These are phyloP conservation scores for Hafferia zeledoni DNA, from an alignment of 2,797 vertebrate genomes.

Conservation along the genomic window DNA sequence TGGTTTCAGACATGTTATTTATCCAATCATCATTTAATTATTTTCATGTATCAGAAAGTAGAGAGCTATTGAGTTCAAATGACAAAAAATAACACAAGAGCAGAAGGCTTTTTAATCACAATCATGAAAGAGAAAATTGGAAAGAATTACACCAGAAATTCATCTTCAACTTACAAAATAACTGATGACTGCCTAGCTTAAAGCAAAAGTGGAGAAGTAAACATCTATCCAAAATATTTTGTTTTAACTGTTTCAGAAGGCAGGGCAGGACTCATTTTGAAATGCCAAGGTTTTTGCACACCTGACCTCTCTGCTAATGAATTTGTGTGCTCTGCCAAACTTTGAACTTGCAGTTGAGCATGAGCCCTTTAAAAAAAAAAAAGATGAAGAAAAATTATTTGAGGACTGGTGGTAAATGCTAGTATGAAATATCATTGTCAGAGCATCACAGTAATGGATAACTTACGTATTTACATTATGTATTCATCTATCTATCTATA, in stretches of 20 bases:
- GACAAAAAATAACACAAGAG: constrained; percentile 2
- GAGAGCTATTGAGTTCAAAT: constrained; percentile 9
- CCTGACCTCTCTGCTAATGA: neutral
- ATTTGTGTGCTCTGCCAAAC: neutral
- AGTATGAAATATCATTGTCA: neutral
- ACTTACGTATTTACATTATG: neutral
- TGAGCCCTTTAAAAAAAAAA: neutral
- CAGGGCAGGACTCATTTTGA: neutral
- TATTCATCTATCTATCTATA: neutral
- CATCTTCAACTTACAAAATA: neutral
- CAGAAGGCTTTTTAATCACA: constrained; percentile 29
- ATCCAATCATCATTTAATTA: constrained; percentile 35
- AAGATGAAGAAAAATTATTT: neutral
- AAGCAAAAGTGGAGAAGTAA: neutral
- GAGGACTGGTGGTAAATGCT: neutral
- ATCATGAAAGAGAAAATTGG: neutral
- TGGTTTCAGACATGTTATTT: constrained; percentile 30
- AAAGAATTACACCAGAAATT: constrained; percentile 17
- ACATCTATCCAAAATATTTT: neutral
- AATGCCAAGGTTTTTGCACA: neutral
- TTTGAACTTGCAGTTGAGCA: neutral
- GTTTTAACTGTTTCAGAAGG: neutral
- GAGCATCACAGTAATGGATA: neutral
- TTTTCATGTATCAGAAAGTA: constrained; percentile 19
- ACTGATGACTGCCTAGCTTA: neutral